Evolutionary conservation across 2,888 invertebrate species (phyloP).

Genomic region (Nematopogon swammerdamellus): DNA sequence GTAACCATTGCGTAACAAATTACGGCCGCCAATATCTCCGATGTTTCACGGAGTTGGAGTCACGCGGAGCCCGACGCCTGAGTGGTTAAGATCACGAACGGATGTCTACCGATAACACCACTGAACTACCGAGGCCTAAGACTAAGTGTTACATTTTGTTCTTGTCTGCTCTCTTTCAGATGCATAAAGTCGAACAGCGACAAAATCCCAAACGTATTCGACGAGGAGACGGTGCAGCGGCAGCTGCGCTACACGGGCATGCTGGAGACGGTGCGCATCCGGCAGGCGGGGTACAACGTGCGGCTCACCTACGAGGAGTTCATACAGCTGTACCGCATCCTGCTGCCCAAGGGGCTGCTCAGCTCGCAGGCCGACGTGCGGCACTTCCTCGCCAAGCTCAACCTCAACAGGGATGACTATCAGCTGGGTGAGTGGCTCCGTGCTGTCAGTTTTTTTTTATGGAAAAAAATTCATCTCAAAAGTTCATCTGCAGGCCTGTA

Average conservation of each 20-base stretch:
- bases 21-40: no score
- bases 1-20: no score
- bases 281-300: conserved; percentile 94
- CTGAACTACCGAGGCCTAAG: no score
- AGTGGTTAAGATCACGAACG: no score
- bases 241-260: conserved; percentile 91
- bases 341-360: conserved; percentile 81
- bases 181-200: conserved; percentile 96
- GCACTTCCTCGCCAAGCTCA: conserved; percentile 77
- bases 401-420: conserved; percentile 86
- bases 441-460: no score
- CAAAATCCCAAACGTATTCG: conserved; percentile 90
- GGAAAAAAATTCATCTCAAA: no score
- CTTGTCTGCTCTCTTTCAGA: conserved; percentile 48
- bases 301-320: conserved; percentile 92
- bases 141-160: no score
- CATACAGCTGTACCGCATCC: conserved; percentile 86
- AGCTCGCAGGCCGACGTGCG: conserved; percentile 86
- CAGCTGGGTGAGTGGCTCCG: conserved; percentile 61
- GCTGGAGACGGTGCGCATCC: conserved; percentile 92
- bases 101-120: no score
- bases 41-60: no score
- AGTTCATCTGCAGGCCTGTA: no score
- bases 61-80: no score
- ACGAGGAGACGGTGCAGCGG: conserved; percentile 88